Percentiles rank a stretch among this genome's conserved stretches.
Conservation (phyloP, 2,888 invertebrate genomes). For the Asteroscopus sphinx region DNA sequence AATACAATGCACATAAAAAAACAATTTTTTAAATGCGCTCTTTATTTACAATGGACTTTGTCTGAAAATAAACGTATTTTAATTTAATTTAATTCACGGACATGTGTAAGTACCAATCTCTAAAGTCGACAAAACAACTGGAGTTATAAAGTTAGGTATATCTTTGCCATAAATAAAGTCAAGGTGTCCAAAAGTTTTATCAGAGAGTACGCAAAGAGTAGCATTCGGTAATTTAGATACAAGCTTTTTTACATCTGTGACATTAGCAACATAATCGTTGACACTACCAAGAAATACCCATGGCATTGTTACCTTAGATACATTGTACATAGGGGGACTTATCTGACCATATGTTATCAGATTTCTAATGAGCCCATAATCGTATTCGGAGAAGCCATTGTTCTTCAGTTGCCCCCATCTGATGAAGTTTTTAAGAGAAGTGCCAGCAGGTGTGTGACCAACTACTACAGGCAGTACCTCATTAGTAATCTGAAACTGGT, state of each 20-base stretch:
- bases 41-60: not conserved
- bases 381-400: conserved; percentile 62
- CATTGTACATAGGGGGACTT: conserved; percentile 56
- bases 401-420: conserved; percentile 62
- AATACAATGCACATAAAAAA: too few relatives aligned
- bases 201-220: conserved; percentile 57
- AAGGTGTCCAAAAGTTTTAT: conserved; percentile 62
- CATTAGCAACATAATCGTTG: conserved; percentile 61
- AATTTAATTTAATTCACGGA: conserved; percentile 19
- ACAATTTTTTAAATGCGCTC: too few relatives aligned
- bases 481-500: conserved; percentile 56
- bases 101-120: conserved; percentile 50
- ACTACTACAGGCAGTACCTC: conserved; percentile 55
- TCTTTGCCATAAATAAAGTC: conserved; percentile 65
- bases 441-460: conserved; percentile 63
- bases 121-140: conserved; percentile 53
- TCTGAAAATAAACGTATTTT: too few relatives aligned
- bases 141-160: conserved; percentile 59
- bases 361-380: conserved; percentile 54
- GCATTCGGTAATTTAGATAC: conserved; percentile 45
- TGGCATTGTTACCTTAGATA: conserved; percentile 52
- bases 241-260: conserved; percentile 54
- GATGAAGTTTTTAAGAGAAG: conserved; percentile 59
- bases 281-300: conserved; percentile 56
- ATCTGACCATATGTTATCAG: conserved; percentile 43